Evolutionary conservation across 2,797 vertebrate species (phyloP).

Genomic region (Channallabes apus): DNA sequence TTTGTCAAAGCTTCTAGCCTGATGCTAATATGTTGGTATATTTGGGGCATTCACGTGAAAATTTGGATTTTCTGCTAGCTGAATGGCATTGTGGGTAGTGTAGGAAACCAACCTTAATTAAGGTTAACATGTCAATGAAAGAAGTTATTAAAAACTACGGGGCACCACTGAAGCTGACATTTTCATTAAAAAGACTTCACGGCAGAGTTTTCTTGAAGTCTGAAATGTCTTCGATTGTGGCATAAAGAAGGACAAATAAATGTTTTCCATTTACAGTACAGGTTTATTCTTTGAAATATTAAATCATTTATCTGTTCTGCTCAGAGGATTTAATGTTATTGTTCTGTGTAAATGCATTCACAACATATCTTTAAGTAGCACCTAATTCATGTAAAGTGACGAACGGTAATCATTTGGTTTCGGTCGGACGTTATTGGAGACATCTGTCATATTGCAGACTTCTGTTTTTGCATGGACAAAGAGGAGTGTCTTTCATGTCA

Average conservation of each 20-base stretch:
- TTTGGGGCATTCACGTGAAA: too few relatives aligned
- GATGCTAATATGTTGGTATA: too few relatives aligned
- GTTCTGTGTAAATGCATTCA: not conserved
- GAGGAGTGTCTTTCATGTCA: constrained; percentile 61
- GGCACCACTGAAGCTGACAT: too few relatives aligned
- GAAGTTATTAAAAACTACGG: too few relatives aligned
- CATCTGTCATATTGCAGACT: constrained; percentile 68
- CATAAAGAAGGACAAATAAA: not conserved
- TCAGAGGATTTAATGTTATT: not conserved
- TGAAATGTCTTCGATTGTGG: not conserved
- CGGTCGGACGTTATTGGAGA: constrained; percentile 70
- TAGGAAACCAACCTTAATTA: too few relatives aligned
- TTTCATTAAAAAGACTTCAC: not conserved
- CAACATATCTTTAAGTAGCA: not conserved
- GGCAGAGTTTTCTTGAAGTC: not conserved
- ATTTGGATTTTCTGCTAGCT: too few relatives aligned
- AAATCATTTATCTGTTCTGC: not conserved
- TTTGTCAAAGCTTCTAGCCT: not conserved
- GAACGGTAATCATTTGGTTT: constrained; percentile 54
- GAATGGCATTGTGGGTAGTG: too few relatives aligned
- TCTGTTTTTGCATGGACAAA: constrained; percentile 55
- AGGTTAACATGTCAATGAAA: too few relatives aligned
- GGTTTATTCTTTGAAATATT: not conserved
- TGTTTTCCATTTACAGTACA: too few relatives aligned
- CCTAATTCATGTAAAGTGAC: constrained; percentile 26